phyloP scores from a whole-genome alignment of 2,797 vertebrate genomes.

The Xenops minutus region DNA sequence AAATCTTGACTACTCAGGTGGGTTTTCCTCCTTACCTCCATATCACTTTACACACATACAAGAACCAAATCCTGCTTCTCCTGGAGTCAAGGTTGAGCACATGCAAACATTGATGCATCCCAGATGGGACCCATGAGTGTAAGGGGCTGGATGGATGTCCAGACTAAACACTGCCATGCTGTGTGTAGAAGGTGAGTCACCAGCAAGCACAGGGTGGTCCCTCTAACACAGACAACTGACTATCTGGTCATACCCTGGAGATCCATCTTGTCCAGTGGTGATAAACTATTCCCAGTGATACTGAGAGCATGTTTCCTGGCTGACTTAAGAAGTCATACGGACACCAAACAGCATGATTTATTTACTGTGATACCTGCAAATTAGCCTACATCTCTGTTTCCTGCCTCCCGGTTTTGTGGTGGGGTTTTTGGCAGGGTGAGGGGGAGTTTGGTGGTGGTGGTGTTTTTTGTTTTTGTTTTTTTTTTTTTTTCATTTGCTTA shows the following conservation, averaged over 20 bases:
- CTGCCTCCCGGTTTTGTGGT: background rate
- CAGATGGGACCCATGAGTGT: background rate
- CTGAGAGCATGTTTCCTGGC: background rate
- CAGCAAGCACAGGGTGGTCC: accelerated
- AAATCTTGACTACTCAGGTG: background rate
- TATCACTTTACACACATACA: accelerated
- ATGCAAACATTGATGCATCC: background rate
- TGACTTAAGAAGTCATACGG: background rate
- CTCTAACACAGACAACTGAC: no score
- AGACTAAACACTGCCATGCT: background rate
- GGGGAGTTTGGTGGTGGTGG: no score
- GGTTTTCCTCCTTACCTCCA: background rate
- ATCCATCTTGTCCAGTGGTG: background rate
- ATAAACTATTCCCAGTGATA: background rate
- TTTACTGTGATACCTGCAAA: background rate
- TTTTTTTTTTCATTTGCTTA: background rate
- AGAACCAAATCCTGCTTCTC: background rate
- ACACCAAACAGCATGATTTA: background rate
- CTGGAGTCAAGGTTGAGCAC: background rate
- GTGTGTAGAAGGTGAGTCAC: background rate
- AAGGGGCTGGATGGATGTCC: background rate
- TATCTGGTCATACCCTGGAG: background rate
- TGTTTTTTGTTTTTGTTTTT: no score
- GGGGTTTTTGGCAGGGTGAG: background rate
- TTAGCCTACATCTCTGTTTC: background rate